phyloP scores from a whole-genome alignment of 2,797 vertebrate species.

The Sebastes taczanowskii region DNA sequence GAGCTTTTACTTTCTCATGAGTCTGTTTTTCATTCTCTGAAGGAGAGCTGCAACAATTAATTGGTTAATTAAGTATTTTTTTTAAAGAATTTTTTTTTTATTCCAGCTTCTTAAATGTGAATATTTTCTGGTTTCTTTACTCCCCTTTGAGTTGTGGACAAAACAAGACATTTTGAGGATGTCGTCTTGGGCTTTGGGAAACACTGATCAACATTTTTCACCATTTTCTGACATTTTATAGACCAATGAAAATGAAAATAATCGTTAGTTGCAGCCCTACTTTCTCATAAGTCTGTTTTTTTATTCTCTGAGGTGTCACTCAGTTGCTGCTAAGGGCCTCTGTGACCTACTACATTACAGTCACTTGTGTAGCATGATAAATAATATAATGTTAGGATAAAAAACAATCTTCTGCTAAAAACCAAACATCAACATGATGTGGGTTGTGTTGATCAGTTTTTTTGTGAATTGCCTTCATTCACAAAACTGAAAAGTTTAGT shows the following conservation, averaged over 20 bases:
- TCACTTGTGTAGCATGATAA: not conserved
- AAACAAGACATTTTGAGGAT: too few relatives aligned
- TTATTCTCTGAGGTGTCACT: not conserved
- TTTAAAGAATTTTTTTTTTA: rapidly evolving
- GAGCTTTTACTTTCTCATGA: not conserved
- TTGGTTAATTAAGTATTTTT: too few relatives aligned
- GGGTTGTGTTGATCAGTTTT: not conserved
- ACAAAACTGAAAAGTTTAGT: not conserved
- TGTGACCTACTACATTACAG: not conserved
- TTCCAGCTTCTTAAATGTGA: too few relatives aligned
- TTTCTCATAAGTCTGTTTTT: not conserved
- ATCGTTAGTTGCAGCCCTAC: too few relatives aligned
- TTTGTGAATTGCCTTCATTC: not conserved
- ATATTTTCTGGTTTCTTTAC: too few relatives aligned
- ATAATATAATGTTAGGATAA: not conserved
- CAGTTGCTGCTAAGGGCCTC: not conserved
- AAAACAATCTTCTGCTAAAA: not conserved
- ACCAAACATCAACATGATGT: not conserved
- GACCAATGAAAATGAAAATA: too few relatives aligned
- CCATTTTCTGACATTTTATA: too few relatives aligned
- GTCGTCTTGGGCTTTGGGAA: too few relatives aligned
- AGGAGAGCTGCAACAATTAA: too few relatives aligned
- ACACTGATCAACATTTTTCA: too few relatives aligned
- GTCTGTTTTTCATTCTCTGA: not conserved
- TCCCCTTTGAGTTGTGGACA: too few relatives aligned